Evolutionary conservation across 2,888 invertebrate species (phyloP), one percentile per base, ranked within the genome.

Genomic region (Perizoma flavofasciatum): DNA sequence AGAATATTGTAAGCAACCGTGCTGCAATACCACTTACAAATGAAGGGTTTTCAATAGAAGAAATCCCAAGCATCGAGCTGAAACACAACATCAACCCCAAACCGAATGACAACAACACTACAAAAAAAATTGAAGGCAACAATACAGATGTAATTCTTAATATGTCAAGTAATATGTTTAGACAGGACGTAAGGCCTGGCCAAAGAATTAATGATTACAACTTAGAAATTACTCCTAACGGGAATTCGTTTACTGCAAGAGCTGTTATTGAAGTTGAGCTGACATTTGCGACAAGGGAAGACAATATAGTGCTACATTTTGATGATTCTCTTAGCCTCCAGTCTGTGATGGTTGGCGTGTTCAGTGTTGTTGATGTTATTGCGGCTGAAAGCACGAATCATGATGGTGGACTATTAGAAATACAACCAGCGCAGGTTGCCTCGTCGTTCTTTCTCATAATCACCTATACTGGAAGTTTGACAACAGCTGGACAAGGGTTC

Each of bases 401-500:
- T 6, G 63, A 72, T 5, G 77, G 71, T n/a, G 74, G 71, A 2
- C 4, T 71, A 49, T 62, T 88, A 47, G 71, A 76, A 66, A 78
- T 88, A 6, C 33, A 1, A 2, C 81, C 82, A 11, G 41, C 45
- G 0, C 58, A 59, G 40, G 0, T 10, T 8, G 75, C 75, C 4
- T 68, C 67, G 5, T 58, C 71, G 0, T 83, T 74, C 59, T 67
- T 79, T 7, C 63, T 88, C 2, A 66, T 83, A 6, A 75, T 89
- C 32, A 78, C 82, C 53, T 89, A 86, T 60, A 72, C 73, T 11
- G 83, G 79, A 49, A 50, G 51, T 6, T 47, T 88, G 5, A 47
- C 68, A 0, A 63, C 47, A 9, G 56, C 50, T 59, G 82, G 82
- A 32, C 46, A 7, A 32, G 89, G 87, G 22, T 63, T 87, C 0